Evolutionary conservation across 2,888 invertebrate genomes (phyloP).

Genomic region (Ophion slaviceki): DNA sequence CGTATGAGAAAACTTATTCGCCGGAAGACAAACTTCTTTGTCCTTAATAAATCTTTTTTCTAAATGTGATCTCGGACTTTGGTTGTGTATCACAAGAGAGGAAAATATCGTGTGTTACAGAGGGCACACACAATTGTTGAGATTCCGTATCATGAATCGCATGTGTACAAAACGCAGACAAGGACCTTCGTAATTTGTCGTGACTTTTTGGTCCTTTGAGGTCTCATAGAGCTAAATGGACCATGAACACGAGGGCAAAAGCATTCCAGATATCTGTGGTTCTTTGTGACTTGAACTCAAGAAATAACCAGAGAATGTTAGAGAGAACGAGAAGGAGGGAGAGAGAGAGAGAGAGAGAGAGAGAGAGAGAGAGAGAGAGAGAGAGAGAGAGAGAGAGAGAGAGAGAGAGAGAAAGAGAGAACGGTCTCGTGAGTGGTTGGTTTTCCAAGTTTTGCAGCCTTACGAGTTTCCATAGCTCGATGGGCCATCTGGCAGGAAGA

Average conservation of each 20-base stretch:
- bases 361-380: neutral
- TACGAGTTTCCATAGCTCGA: slow-evolving; percentile 39
- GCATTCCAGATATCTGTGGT: slow-evolving; percentile 52
- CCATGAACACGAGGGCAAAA: slow-evolving; percentile 41
- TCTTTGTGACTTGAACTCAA: slow-evolving; percentile 38
- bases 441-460: slow-evolving; percentile 44
- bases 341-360: neutral
- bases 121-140: neutral
- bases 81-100: neutral
- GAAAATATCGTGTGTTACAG: neutral
- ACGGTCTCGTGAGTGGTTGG: slow-evolving; percentile 62
- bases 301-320: neutral
- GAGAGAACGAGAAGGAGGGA: neutral
- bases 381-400: neutral
- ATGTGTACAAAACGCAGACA: neutral
- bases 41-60: too few relatives aligned
- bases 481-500: slow-evolving; percentile 46
- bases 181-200: slow-evolving; percentile 29
- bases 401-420: neutral
- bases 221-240: slow-evolving; percentile 22
- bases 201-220: slow-evolving; percentile 48
- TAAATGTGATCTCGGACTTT: neutral
- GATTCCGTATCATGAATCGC: neutral
- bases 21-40: too few relatives aligned
- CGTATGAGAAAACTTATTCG: too few relatives aligned